Base-by-base conservation (phyloP, 30 jellyfish, hydroid and myxozoan genomes). In the Cassiopea andromeda region DNA sequence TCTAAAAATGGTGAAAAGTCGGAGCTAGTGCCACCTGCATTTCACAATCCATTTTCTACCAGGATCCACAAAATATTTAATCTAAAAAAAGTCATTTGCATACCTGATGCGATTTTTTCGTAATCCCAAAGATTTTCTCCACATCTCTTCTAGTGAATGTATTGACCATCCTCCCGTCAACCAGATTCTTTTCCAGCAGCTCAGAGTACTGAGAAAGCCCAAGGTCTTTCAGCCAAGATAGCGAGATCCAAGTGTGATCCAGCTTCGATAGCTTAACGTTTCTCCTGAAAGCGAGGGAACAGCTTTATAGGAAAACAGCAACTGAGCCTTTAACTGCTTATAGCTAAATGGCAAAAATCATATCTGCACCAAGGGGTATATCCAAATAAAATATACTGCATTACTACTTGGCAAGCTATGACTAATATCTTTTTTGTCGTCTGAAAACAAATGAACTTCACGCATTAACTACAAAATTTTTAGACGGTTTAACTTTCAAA, bases 101-200 rank as follows among this genome's bases (percentile, higher is more conserved):
- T 85, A 91, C 97, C 90, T 91, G 97, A 66, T 91, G 94, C 44
- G 82, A 85, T 54, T 91, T 91, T 69, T 91, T 91, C 46, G 94
- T 79, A 71, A 91, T 77, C 2, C 81, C 66, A 60, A 91, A 85
- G 15, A 83, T 69, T 46, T 91, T 91, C 75, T 91, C 97, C 58
- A 91, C 80, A 4, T 91, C 97, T 71, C 85, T 91, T 69, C 87
- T 91, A 1, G 80, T 59, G 74, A 91, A 81, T 4, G 92, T 80
- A 84, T 57, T 85, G 66, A 85, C 67, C 94, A 91, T 78, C 67
- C 97, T 48, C 15, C 97, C 94, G 78, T 91, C 97, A 43, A 91
- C 94, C 4, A 91, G 89, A 68, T 91, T 84, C 45, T 84, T 77
- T 82, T 91, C 97, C 45, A 91, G 85, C 73, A 78, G 49, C 44